Percentiles rank a stretch among this genome's conserved stretches.
phyloP scores from a whole-genome alignment of 1,140 invertebrate genomes.

The Hylaeus volcanicus region DNA sequence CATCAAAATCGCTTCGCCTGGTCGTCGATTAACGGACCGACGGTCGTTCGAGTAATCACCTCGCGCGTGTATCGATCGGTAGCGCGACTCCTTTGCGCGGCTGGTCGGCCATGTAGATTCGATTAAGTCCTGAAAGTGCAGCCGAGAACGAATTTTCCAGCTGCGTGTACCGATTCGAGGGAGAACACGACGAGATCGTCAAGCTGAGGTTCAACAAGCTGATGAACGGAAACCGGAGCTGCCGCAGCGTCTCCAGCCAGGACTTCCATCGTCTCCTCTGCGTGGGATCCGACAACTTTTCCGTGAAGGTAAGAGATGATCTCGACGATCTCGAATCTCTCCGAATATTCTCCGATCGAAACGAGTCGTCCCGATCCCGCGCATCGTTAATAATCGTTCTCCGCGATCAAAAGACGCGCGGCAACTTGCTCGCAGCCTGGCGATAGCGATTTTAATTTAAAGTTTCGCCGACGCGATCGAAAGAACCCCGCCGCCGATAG shows the following conservation, averaged over 20 bases:
- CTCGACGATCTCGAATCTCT: neutral
- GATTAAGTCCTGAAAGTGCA: constrained; percentile 61
- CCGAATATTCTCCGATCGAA: neutral
- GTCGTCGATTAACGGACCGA: constrained; percentile 45
- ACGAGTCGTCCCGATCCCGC: too few relatives aligned
- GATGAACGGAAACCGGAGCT: constrained; percentile 84
- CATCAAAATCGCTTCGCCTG: constrained; percentile 37
- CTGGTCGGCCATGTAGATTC: constrained; percentile 56
- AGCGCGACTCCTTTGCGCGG: constrained; percentile 51
- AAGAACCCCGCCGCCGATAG: neutral
- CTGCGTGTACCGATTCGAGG: constrained; percentile 92
- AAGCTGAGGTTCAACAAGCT: constrained; percentile 85
- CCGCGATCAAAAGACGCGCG: too few relatives aligned
- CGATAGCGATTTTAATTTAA: constrained; percentile 22
- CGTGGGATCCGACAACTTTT: constrained; percentile 78
- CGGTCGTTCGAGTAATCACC: constrained; percentile 43
- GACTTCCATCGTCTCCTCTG: constrained; percentile 88
- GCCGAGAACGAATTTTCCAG: constrained; percentile 79
- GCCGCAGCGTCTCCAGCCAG: constrained; percentile 83
- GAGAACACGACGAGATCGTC: constrained; percentile 88
- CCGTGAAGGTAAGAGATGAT: constrained; percentile 71
- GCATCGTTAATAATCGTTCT: neutral
- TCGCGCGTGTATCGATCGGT: constrained; percentile 46
- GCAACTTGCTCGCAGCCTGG: too few relatives aligned
- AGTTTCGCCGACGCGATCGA: neutral